Percentiles rank a stretch among this genome's conserved stretches.
These are phyloP conservation scores for Ariolimax columbianus DNA, from an alignment of 2,888 invertebrate genomes.

Conservation along the genomic window DNA sequence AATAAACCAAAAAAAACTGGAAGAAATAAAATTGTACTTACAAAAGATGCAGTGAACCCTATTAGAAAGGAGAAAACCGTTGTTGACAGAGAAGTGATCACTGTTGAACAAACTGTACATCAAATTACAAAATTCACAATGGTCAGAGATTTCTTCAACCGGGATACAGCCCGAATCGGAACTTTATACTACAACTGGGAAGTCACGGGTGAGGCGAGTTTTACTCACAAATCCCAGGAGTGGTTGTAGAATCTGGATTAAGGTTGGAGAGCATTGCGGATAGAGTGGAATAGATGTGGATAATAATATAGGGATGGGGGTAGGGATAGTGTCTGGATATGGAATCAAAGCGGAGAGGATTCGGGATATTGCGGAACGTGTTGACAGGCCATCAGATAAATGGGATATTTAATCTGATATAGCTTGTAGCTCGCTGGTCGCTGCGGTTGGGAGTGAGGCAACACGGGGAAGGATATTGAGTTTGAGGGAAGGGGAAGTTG, in stretches of 20 bases:
- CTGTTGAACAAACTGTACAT: background rate
- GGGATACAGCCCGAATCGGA: background rate
- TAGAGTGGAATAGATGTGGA: background rate
- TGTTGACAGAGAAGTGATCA: background rate
- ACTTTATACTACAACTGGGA: constrained; percentile 7
- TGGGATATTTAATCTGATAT: background rate
- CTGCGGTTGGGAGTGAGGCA: background rate
- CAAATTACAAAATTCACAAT: too few relatives aligned
- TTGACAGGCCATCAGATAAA: background rate
- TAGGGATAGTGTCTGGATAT: background rate
- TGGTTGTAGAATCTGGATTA: background rate
- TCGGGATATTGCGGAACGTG: background rate
- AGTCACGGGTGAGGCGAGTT: background rate
- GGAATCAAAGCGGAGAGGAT: background rate
- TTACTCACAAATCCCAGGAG: constrained; percentile 20
- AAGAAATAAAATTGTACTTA: background rate
- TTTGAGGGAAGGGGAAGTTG: background rate
- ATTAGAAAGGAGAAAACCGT: background rate
- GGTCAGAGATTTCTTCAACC: background rate
- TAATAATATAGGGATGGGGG: background rate
- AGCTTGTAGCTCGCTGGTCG: background rate
- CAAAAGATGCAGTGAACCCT: background rate
- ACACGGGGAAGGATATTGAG: background rate
- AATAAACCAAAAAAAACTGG: too few relatives aligned
- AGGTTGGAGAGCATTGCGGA: background rate